A percentile compares a stretch with the other conserved stretches of the same genome.
phyloP scores from a whole-genome alignment of 2,888 invertebrate species.

The Noctua comes region DNA sequence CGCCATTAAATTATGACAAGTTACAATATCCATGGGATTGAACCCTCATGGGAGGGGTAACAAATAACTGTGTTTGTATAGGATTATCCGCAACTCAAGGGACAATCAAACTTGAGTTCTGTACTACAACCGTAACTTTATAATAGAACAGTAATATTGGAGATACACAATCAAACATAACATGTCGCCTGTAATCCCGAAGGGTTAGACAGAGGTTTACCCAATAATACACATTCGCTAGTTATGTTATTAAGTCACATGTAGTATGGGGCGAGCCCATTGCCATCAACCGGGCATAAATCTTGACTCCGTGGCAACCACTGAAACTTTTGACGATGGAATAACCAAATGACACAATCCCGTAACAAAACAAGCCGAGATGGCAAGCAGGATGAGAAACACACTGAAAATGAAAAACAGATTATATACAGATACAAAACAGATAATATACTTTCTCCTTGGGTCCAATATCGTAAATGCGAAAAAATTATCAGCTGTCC shows the following conservation, averaged over 20 bases:
- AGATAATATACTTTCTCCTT: too few relatives aligned
- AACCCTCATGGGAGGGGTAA: neutral
- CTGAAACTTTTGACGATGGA: too few relatives aligned
- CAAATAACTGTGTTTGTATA: constrained; percentile 50
- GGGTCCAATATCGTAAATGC: too few relatives aligned
- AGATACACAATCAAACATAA: constrained; percentile 1
- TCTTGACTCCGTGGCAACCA: too few relatives aligned
- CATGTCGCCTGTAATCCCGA: neutral
- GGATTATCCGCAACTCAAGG: constrained; percentile 30
- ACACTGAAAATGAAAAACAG: too few relatives aligned
- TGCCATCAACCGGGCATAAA: too few relatives aligned
- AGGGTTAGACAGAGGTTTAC: neutral
- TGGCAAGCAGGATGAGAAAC: too few relatives aligned
- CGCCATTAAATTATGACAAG: constrained; percentile 16
- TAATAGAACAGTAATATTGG: constrained; percentile 24
- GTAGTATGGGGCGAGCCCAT: neutral
- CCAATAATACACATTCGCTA: neutral
- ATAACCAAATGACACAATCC: too few relatives aligned
- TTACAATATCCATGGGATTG: constrained; percentile 13
- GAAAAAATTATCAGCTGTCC: too few relatives aligned
- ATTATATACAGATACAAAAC: too few relatives aligned
- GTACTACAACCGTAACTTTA: constrained; percentile 33
- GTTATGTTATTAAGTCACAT: neutral
- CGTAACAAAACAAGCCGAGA: too few relatives aligned
- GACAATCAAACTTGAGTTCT: constrained; percentile 23